Percentiles rank a stretch among this genome's conserved stretches.
phyloP scores from a whole-genome alignment of 2,797 vertebrate genomes.

The Threskiornis aethiopicus region DNA sequence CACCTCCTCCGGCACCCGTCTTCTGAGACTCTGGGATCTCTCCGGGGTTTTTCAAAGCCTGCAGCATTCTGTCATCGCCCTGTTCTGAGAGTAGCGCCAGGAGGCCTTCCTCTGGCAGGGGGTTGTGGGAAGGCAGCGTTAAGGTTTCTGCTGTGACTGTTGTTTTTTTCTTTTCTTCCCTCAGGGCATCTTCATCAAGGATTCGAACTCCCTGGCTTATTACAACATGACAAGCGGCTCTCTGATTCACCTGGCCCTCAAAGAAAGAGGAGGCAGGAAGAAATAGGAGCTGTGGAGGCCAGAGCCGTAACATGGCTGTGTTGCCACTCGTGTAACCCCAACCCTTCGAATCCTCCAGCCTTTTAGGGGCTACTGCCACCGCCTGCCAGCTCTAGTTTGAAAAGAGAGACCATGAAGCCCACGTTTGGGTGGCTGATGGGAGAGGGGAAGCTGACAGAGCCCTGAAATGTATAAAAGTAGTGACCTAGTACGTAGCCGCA shows the following conservation, averaged over 20 bases:
- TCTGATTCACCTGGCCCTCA: slow-evolving; percentile 94
- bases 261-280: slow-evolving; percentile 98
- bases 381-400: neutral
- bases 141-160: neutral
- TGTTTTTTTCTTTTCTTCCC: neutral
- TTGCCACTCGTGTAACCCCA: neutral
- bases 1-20: neutral
- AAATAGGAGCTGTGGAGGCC: slow-evolving; percentile 76
- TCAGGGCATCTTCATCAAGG: slow-evolving; percentile 99
- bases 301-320: rapidly evolving
- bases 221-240: slow-evolving; percentile 97
- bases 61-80: neutral
- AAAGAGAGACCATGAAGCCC: neutral
- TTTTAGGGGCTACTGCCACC: neutral
- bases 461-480: neutral
- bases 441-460: neutral
- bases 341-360: neutral
- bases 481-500: neutral
- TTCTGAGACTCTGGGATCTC: neutral
- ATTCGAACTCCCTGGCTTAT: slow-evolving; percentile 97
- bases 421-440: neutral
- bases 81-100: neutral
- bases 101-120: neutral
- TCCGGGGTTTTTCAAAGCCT: neutral
- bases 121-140: neutral